Base-by-base conservation (phyloP, 2,113 vertebrate genomes). In the Grammomys surdaster region DNA sequence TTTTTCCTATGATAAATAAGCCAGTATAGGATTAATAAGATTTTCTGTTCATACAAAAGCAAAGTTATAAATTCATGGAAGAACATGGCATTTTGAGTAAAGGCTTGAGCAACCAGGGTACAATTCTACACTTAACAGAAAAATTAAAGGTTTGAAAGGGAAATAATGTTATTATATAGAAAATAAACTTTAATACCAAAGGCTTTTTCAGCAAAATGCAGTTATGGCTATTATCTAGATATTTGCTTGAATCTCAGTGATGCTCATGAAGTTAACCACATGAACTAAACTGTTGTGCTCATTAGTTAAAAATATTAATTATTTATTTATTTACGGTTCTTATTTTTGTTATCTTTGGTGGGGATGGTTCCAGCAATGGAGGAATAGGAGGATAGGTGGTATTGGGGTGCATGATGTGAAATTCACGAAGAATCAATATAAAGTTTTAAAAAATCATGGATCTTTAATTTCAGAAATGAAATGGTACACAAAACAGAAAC, bases 1-100 rank as follows among this genome's bases (percentile, higher is more conserved):
- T 65, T 65, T 65, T 96, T 96, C 76, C 69, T 95, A 89, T 89
- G 60, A 76, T 76, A 96, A 97, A 95, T 97, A 97, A 97, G 90
- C 88, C 65, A 97, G 92, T 96, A 95, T 94, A 95, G 46, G n/a
- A 95, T 95, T 96, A 96, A 96, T 95, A 95, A 96, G 77, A 46
- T 90, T 96, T 95, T 94, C 85, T 96, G 46, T 96, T 97, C 95
- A 95, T 33, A 90, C 7, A 93, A 96, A 96, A 93, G 56, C 36
- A 63, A 96, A 94, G 56, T 54, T 95, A 9, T 19, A 96, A 92
- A 95, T 93, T 95, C 43, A 72, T 82, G 48, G 28, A 87, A 89
- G 60, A 91, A 93, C 94, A 80, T 81, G 28, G 19, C 46, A 94
- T 94, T 4, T 86, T 91, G 5, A 90, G 48, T 84, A 89, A 84